Base-by-base conservation (phyloP, 2,113 vertebrate species). In the Paratilapia polleni region DNA sequence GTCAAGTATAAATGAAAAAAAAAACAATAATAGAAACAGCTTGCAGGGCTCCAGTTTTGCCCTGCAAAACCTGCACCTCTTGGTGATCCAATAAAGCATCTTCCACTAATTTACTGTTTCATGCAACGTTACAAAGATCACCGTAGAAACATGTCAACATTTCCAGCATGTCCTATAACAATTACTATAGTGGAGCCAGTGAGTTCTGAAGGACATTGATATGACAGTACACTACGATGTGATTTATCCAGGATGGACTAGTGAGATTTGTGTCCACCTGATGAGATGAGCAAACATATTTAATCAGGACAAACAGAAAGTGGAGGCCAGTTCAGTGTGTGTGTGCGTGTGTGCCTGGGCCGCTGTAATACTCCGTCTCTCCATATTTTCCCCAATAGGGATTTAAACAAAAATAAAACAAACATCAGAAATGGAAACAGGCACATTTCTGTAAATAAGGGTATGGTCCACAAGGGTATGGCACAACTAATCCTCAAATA, bases 251-350 rank as follows among this genome's bases (percentile, higher is more conserved):
- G 57, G 57, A 73, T 68, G 80, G 84, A 88, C 38, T 79, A 8
- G 12, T 85, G 68, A 78, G 87, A 77, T 64, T 63, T 82, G 82
- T 83, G 76, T 89, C 77, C 61, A 91, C 61, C 76, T 81, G 79
- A 83, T 56, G 85, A 78, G 87, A 84, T 41, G 80, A 83, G 90
- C 61, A 93, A 93, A 93, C 90, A 89, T 80, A 91, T 89, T 89
- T 85, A 87, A 61, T 82, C 28, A 66, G 63, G 57, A 78, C 83
- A 92, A 90, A 92, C 82, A 90, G 54, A 80, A 66, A 70, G 68
- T 57, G 24, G 79, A 85, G 68, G 84, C 59, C n/a, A 81, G 79
- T 15, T 64, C 6, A 22, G 58, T 62, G 77, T 82, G 43, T 54
- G 74, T 81, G 66, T 81, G 41, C 64, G 36, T 84, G 62, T 70